Evolutionary conservation across 2,113 vertebrate genomes (phyloP), one percentile per base, ranked within the genome.

Genomic region (Menura novaehollandiae): DNA sequence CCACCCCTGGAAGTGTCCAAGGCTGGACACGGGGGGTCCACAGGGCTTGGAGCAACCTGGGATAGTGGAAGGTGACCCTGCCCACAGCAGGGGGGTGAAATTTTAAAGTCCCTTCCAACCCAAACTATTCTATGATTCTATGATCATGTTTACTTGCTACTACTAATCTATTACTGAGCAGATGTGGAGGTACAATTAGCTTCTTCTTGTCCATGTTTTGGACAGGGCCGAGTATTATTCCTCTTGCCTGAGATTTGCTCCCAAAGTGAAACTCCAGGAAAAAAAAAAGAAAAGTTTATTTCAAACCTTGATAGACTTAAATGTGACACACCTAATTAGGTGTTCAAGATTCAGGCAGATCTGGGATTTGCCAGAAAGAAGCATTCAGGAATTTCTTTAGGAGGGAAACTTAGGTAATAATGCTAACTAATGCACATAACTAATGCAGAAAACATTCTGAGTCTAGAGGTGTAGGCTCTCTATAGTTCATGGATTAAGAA

Each of bases 41-140:
- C 0, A 0, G 11, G 32, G 2, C 5, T 59, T 35, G 59, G 32
- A 74, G 32, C 10, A 44, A 0, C 8, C 8, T 51, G 59, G 19
- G 4, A 10, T 1, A 24, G 13, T 37, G 32, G 37, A 23, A 73
- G 8, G 3, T n/a, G 19, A 18, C 32, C 26, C 4, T 43, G 17
- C 9, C 26, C 27, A 15, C 11, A 15, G 3, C 8, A 73, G 15
- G 6, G 3, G 1, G 1, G 14, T 24, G 14, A 26, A 18, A 44
- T 6, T 44, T 59, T 7, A 44, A 39, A 22, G 9, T 60, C 9
- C 9, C 15, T 77, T 77, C 18, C 33, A 33, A 33, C 5, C 9
- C 23, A 39, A 44, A n/a, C 3, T n/a, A 4, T 44, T 74, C 8
- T 8, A 3, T 52, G 8, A 13, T 37, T 28, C 13, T 28, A 2